These are phyloP conservation scores for Battus philenor DNA, from an alignment of 1,140 invertebrate species.

Conservation along the genomic window DNA sequence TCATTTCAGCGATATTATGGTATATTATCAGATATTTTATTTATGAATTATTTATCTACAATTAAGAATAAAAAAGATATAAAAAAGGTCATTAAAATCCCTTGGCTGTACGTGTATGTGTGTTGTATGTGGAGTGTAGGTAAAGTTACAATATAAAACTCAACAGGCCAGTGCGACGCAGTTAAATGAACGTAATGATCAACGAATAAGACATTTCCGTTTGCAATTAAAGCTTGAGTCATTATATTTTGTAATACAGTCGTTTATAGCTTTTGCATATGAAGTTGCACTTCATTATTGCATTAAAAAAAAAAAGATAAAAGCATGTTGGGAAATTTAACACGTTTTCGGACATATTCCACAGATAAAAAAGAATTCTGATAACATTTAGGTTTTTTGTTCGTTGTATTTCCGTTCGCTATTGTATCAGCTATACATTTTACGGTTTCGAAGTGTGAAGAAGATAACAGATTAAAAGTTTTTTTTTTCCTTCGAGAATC, in stretches of 20 bases:
- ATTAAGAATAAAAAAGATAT: no score
- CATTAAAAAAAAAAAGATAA: slow-evolving; percentile 25
- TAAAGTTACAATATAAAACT: no score
- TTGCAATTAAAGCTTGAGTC: not conserved
- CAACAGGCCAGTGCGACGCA: no score
- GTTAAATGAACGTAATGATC: slow-evolving; percentile 6
- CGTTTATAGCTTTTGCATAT: not conserved
- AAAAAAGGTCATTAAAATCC: no score
- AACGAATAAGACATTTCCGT: slow-evolving; percentile 5
- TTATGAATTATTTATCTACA: no score
- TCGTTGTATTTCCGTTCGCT: slow-evolving; percentile 17
- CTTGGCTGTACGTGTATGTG: no score
- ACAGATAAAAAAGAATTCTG: slow-evolving; percentile 18
- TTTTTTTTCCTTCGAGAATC: not conserved
- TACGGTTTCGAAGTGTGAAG: not conserved
- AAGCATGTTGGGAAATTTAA: slow-evolving; percentile 32
- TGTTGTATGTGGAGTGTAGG: no score
- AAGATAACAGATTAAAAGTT: not conserved
- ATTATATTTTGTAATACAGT: not conserved
- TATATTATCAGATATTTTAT: no score
- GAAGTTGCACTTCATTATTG: not conserved
- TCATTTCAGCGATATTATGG: no score
- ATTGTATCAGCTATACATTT: slow-evolving; percentile 5
- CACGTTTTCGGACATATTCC: slow-evolving; percentile 24
- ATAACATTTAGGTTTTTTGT: slow-evolving; percentile 2